These are phyloP conservation scores for Silvanus unidentatus DNA, from an alignment of 2,888 invertebrate species.

Conservation along the genomic window DNA sequence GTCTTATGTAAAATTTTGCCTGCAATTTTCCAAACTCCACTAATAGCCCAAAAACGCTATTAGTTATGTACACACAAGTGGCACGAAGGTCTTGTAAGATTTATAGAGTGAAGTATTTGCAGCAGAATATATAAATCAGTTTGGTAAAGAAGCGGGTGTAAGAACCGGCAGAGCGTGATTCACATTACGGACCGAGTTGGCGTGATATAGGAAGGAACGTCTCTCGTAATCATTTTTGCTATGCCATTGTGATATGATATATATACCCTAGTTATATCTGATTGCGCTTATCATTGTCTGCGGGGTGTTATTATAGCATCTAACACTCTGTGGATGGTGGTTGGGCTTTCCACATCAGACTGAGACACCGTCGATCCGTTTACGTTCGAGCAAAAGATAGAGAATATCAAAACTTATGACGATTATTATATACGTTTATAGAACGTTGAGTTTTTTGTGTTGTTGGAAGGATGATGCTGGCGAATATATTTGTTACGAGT, in stretches of 20 bases:
- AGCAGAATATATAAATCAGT: conserved; percentile 41
- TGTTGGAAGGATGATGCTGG: conserved; percentile 16
- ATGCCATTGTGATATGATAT: conserved; percentile 47
- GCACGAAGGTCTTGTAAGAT: conserved; percentile 25
- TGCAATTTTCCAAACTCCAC: no score
- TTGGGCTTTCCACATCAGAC: conserved; percentile 8
- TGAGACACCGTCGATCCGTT: conserved; percentile 16
- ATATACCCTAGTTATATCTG: conserved; percentile 37
- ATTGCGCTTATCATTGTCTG: conserved; percentile 34
- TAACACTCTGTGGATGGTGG: conserved; percentile 18
- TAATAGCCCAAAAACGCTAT: no score
- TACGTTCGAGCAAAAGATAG: conserved; percentile 20
- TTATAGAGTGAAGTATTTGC: conserved; percentile 39
- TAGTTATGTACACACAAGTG: no score
- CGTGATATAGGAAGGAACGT: conserved; percentile 46
- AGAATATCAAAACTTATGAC: conserved; percentile 19
- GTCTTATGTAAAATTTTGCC: no score
- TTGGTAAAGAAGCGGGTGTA: conserved; percentile 38
- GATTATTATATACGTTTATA: conserved; percentile 23
- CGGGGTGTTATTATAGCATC: conserved; percentile 34
- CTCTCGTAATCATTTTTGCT: conserved; percentile 47
- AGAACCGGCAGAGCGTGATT: conserved; percentile 45
- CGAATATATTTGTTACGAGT: conserved; percentile 30
- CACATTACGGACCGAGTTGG: conserved; percentile 42
- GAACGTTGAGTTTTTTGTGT: conserved; percentile 22